Conservation (phyloP, 2,888 invertebrate species). For the Melanophora roralis region DNA sequence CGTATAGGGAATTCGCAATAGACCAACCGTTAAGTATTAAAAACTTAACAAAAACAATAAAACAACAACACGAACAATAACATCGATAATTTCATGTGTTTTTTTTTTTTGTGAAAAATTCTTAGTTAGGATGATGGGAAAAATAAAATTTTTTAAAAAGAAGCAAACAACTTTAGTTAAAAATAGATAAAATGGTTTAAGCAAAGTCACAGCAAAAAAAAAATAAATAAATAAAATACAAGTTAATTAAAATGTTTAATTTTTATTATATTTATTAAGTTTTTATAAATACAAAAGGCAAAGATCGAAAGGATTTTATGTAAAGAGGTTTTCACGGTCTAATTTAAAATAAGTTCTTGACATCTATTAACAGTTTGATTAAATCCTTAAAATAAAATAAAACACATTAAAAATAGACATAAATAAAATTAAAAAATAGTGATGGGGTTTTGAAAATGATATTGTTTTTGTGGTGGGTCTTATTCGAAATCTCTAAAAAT, state of each 20-base stretch:
- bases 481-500: neutral
- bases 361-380: slow-evolving; percentile 4
- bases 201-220: neutral
- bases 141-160: no score
- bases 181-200: no score
- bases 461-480: neutral
- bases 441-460: no score
- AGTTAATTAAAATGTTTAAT: no score
- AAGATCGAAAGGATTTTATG: neutral
- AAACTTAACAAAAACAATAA: slow-evolving; percentile 5
- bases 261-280: no score
- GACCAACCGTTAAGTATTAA: slow-evolving; percentile 44
- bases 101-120: no score
- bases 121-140: no score
- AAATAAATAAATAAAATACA: neutral
- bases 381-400: slow-evolving; percentile 8
- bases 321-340: neutral
- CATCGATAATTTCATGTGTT: neutral
- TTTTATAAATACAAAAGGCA: no score
- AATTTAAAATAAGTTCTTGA: neutral
- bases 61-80: neutral
- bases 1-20: slow-evolving; percentile 36
- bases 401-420: neutral
- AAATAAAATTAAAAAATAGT: neutral
- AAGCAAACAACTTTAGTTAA: no score